Evolutionary conservation across 2,113 vertebrate species (phyloP), one percentile per base, ranked within the genome.

Genomic region (Meleagris gallopavo): DNA sequence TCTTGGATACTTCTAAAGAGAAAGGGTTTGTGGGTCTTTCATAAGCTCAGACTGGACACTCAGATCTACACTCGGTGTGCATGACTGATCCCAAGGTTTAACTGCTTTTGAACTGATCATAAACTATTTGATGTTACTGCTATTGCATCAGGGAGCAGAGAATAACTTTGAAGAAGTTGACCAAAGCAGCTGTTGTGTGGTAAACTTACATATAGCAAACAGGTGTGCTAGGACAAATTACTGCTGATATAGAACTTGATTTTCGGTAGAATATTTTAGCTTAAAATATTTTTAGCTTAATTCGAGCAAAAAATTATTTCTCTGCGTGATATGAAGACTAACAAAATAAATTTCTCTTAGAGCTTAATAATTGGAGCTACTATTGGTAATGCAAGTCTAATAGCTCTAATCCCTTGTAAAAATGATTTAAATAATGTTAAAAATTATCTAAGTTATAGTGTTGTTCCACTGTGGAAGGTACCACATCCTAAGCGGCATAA

Each of bases 91-190:
- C 62, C 48, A 79, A 73, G 90, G 77, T 73, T 64, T 41, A 83
- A 91, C 66, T 80, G 78, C 67, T 95, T 95, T 94, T 85, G 80
- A 96, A 83, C 83, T 70, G 89, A 74, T 95, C 62, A 67, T 61
- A 77, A 87, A 77, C 14, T 92, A 27, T 65, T 30, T 94, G 84
- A 57, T 86, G 82, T 40, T 61, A 6, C 65, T 60, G 62, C 32
- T 84, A 40, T 70, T 73, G 27, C 36, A 32, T 40, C 43, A 48
- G 30, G 32, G 80, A 89, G 88, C 82, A 77, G 75, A 62, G 67
- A 19, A 32, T 71, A 27, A 36, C 73, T 91, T 45, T 15, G 11
- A 14, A 84, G 58, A 64, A 45, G 45, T 22, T 90, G 72, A 41
- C 13, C 34, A 24, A 45, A 77, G 69, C 50, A 86, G 32, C 54